Base-by-base conservation (phyloP, 2,113 vertebrate genomes). In the Bostrychus sinensis region DNA sequence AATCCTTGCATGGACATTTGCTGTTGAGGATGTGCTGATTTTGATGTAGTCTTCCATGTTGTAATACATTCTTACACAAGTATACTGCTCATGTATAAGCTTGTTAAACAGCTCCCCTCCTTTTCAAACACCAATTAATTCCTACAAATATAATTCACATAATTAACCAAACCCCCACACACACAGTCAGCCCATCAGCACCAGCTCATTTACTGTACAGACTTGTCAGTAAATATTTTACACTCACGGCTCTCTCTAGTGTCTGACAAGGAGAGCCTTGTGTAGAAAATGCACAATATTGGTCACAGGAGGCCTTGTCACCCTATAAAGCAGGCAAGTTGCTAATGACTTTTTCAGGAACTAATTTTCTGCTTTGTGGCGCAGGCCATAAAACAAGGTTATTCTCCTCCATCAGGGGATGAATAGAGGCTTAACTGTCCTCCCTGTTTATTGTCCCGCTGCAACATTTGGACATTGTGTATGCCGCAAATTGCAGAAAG, bases 381-480 rank as follows among this genome's bases (percentile, higher is more conserved):
- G 9, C 80, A 71, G 68, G 82, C 80, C 41, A 85, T 92, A 91
- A 92, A 92, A 88, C 80, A 23, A 7, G 89, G 82, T 88, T 86
- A 79, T 94, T 89, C 65, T 91, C 60, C 78, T 77, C 82, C 73
- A 83, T 62, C 68, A 45, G 73, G 86, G 82, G 85, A 71, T 85
- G 86, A 81, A 91, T 91, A 91, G 91, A 91, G 89, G 87, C 92
- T 92, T 92, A 91, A 93, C 90, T 91, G 90, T 91, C 88, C 88
- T 82, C 80, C 80, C 79, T 86, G 74, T 91, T 92, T 89, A 90
- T 86, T 81, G 79, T 91, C 78, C 85, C 62, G 3, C 69, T 56
- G 77, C 73, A 80, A 75, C 78, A 73, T 88, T 88, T 82, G 80
- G 79, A 67, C 75, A 12, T 62, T 70, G 70, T 86, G 84, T 82